These are phyloP conservation scores for Diceros bicornis DNA, from an alignment of 2,797 vertebrate genomes.

Conservation along the genomic window DNA sequence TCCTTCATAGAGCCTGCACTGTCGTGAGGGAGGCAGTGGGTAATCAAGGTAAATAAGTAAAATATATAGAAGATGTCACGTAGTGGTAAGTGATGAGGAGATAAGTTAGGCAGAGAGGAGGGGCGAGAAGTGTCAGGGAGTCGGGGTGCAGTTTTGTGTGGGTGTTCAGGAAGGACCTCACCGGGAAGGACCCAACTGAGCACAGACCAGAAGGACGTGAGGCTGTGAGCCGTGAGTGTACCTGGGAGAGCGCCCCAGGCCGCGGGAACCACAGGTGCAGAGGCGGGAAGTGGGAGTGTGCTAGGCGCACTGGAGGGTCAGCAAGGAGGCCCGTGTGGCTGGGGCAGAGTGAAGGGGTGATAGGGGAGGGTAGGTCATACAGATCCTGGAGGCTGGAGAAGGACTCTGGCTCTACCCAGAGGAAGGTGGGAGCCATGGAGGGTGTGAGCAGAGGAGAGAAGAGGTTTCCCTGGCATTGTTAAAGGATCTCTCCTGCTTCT, in stretches of 20 bases:
- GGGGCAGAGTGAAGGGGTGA: background rate
- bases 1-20: background rate
- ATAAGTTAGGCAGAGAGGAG: background rate
- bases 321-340: background rate
- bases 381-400: fast-evolving
- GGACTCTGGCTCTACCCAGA: background rate
- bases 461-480: background rate
- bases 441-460: background rate
- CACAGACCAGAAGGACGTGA: fast-evolving
- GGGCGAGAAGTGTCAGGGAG: background rate
- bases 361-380: background rate
- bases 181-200: background rate
- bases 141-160: background rate
- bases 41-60: background rate
- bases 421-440: background rate
- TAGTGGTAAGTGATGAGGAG: too few relatives aligned
- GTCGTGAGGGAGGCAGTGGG: background rate
- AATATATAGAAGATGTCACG: fast-evolving
- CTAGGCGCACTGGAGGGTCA: fast-evolving
- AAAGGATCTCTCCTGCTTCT: background rate
- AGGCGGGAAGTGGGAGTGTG: background rate
- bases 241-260: background rate
- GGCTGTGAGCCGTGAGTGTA: fast-evolving
- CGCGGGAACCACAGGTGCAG: fast-evolving
- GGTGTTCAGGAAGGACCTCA: background rate